phyloP scores from a whole-genome alignment of 2,888 invertebrate genomes.

The Apamea anceps region DNA sequence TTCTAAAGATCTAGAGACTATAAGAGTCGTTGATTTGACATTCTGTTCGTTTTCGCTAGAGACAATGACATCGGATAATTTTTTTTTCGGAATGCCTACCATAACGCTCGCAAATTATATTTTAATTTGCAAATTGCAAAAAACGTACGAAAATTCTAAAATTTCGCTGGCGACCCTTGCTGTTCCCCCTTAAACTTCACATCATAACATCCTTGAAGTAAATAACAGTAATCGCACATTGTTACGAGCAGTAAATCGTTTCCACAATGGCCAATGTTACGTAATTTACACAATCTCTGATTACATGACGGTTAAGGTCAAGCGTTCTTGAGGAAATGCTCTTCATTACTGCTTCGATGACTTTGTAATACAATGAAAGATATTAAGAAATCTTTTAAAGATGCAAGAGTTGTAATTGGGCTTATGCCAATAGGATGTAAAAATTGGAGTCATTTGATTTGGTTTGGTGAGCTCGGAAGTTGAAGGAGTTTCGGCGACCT shows the following conservation, averaged over 20 bases:
- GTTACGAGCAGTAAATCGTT: constrained; percentile 27
- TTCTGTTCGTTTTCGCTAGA: constrained; percentile 10
- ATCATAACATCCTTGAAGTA: constrained; percentile 10
- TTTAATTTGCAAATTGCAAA: too few species aligned
- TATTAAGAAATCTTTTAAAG: constrained; percentile 38
- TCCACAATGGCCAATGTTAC: constrained; percentile 57
- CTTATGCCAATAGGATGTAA: constrained; percentile 35
- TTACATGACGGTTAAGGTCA: constrained; percentile 67
- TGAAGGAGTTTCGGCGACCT: constrained; percentile 10
- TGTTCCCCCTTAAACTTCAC: not conserved
- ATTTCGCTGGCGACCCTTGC: too few species aligned
- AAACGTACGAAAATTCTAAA: too few species aligned
- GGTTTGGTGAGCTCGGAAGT: constrained; percentile 45
- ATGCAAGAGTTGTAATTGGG: constrained; percentile 44
- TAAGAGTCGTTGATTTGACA: not conserved
- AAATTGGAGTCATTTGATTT: constrained; percentile 47
- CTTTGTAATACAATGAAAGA: constrained; percentile 16
- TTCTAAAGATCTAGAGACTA: not conserved
- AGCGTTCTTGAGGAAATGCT: constrained; percentile 59
- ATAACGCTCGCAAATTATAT: too few species aligned
- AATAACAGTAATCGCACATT: constrained; percentile 36
- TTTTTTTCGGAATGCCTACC: not conserved
- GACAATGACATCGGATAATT: not conserved
- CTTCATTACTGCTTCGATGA: constrained; percentile 49
- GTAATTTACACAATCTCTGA: constrained; percentile 62